These are phyloP conservation scores for Minunthozetes semirufus DNA, from an alignment of 2,888 invertebrate genomes.

Conservation along the genomic window DNA sequence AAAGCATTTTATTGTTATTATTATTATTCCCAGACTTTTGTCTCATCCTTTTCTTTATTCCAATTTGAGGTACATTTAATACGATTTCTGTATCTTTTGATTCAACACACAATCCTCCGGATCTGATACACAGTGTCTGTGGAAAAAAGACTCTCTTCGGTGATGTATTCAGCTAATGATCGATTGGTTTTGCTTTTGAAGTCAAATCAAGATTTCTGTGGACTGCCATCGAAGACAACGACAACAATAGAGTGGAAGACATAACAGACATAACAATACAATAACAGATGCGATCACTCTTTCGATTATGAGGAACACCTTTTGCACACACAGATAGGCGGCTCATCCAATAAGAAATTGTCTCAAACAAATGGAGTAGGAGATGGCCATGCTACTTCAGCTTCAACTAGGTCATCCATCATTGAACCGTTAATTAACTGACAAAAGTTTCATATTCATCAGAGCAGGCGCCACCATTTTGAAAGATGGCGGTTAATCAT, in stretches of 20 bases:
- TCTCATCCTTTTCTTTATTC: not conserved
- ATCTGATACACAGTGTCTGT: not conserved
- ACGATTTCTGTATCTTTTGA: not conserved
- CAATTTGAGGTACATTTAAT: not conserved
- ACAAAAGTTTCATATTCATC: too few relatives aligned
- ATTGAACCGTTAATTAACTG: too few relatives aligned
- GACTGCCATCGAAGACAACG: not conserved
- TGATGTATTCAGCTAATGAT: slow-evolving; percentile 9
- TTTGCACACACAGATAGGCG: not conserved
- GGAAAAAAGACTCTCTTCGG: not conserved
- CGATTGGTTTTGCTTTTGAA: slow-evolving; percentile 10
- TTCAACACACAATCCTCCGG: not conserved
- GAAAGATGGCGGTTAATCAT: too few relatives aligned
- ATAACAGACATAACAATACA: not conserved
- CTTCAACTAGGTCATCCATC: too few relatives aligned
- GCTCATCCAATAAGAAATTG: too few relatives aligned
- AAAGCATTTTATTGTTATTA: too few relatives aligned
- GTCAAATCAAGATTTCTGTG: slow-evolving; percentile 5
- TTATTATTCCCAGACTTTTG: too few relatives aligned
- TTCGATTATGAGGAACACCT: not conserved
- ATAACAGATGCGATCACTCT: not conserved
- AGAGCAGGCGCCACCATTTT: too few relatives aligned
- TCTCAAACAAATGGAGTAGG: too few relatives aligned
- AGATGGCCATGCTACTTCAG: too few relatives aligned
- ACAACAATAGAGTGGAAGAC: not conserved